Conservation (phyloP, 2,888 invertebrate genomes). For the Cistogaster globosa region DNA sequence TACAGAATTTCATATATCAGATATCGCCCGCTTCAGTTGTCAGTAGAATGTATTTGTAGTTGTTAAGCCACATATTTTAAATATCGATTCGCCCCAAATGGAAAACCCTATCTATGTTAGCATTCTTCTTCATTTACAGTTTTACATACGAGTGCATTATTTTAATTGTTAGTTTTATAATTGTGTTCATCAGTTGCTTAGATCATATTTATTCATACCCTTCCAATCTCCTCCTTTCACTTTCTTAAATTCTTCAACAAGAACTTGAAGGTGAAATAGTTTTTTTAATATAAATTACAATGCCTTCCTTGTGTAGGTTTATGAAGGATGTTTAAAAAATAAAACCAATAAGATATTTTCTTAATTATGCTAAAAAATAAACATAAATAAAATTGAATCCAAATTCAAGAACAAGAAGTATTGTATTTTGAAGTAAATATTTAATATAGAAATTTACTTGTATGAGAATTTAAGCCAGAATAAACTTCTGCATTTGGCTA, state of each 20-base stretch:
- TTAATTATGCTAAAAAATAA: conserved; percentile 31
- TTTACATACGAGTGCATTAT: conserved; percentile 36
- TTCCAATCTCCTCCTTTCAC: background rate
- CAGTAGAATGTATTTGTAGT: too few species aligned
- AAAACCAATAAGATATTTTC: conserved; percentile 10
- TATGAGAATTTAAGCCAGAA: too few species aligned
- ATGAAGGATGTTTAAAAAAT: background rate
- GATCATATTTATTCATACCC: background rate
- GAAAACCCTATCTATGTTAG: too few species aligned
- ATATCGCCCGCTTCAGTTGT: too few species aligned
- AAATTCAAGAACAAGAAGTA: too few species aligned
- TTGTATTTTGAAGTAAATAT: background rate
- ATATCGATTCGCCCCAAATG: too few species aligned
- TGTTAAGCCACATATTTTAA: too few species aligned
- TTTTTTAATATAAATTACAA: background rate
- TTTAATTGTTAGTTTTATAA: conserved; percentile 46
- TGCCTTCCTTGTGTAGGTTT: conserved; percentile 21
- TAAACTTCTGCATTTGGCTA: too few species aligned
- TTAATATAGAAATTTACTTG: too few species aligned
- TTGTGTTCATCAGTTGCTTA: conserved; percentile 25
- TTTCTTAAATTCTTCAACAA: conserved; percentile 1
- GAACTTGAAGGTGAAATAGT: conserved; percentile 7
- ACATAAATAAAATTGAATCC: too few species aligned
- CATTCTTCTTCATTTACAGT: conserved; percentile 43
- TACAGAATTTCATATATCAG: too few species aligned